Conservation (phyloP, 1,140 invertebrate genomes). For the Leptopilina clavipes region DNA sequence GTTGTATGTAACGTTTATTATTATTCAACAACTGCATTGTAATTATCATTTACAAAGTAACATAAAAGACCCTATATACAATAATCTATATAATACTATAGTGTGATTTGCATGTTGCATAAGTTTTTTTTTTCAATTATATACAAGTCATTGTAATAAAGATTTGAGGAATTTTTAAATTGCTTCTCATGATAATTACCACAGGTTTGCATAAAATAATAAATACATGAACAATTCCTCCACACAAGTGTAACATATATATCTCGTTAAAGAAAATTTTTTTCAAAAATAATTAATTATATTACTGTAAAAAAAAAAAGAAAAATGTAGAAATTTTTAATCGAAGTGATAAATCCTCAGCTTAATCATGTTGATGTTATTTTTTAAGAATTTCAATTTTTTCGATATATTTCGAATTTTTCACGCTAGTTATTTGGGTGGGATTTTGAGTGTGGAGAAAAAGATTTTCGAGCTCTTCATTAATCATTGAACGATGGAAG, state of each 20-base stretch:
- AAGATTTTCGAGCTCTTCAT: background rate
- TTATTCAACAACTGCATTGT: background rate
- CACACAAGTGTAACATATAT: background rate
- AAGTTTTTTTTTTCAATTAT: slow-evolving; percentile 24
- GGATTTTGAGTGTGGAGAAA: too few species aligned
- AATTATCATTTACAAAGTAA: slow-evolving; percentile 24
- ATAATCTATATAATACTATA: background rate
- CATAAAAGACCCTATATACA: slow-evolving; percentile 18
- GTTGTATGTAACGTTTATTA: background rate
- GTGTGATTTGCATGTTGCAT: slow-evolving; percentile 6
- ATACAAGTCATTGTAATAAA: background rate
- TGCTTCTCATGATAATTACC: background rate
- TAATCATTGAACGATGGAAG: slow-evolving; percentile 17
- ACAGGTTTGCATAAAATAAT: background rate
- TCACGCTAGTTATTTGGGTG: background rate
- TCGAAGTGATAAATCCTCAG: too few species aligned
- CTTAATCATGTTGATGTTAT: too few species aligned
- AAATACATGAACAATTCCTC: background rate
- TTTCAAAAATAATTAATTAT: too few species aligned
- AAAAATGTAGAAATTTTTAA: too few species aligned
- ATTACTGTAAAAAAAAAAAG: too few species aligned
- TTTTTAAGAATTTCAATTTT: background rate
- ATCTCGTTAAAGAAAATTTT: background rate
- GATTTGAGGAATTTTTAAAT: slow-evolving; percentile 21
- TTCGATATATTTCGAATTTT: background rate